phyloP scores from a whole-genome alignment of 2,888 invertebrate genomes.

The Herminia tarsipennalis region DNA sequence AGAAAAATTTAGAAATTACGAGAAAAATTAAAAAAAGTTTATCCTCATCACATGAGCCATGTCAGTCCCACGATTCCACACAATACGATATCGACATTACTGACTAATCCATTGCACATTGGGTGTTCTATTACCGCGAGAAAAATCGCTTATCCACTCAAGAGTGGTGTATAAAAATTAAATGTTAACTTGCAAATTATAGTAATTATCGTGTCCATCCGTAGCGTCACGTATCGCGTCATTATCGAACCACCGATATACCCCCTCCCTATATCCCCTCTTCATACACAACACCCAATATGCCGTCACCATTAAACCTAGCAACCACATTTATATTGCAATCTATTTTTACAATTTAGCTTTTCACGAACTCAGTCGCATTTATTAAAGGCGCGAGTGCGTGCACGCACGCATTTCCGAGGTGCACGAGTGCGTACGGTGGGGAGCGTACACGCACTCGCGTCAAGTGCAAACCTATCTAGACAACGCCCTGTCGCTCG shows the following conservation, averaged over 20 bases:
- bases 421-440: conserved; percentile 22
- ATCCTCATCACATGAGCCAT: conserved; percentile 82
- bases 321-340: conserved; percentile 79
- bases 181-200: conserved; percentile 25
- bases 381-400: conserved; percentile 48
- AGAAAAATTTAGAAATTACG: conserved; percentile 55
- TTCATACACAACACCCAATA: conserved; percentile 83
- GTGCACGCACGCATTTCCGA: conserved; percentile 41
- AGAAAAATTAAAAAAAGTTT: conserved; percentile 61
- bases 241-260: conserved; percentile 23
- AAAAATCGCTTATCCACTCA: conserved; percentile 14
- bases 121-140: conserved; percentile 46
- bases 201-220: conserved; percentile 20
- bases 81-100: conserved; percentile 68
- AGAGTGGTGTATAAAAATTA: conserved; percentile 17
- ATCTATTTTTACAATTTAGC: conserved; percentile 79
- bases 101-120: conserved; percentile 64
- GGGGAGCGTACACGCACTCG: conserved; percentile 25
- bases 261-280: conserved; percentile 48
- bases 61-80: conserved; percentile 75
- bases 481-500: conserved; percentile 77
- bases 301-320: conserved; percentile 69
- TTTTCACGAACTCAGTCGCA: conserved; percentile 62
- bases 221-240: conserved; percentile 26
- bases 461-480: conserved; percentile 73